A percentile compares a stretch with the other conserved stretches of the same genome.
Evolutionary conservation across 2,113 vertebrate genomes (phyloP).

Genomic region (Rhea americana): DNA sequence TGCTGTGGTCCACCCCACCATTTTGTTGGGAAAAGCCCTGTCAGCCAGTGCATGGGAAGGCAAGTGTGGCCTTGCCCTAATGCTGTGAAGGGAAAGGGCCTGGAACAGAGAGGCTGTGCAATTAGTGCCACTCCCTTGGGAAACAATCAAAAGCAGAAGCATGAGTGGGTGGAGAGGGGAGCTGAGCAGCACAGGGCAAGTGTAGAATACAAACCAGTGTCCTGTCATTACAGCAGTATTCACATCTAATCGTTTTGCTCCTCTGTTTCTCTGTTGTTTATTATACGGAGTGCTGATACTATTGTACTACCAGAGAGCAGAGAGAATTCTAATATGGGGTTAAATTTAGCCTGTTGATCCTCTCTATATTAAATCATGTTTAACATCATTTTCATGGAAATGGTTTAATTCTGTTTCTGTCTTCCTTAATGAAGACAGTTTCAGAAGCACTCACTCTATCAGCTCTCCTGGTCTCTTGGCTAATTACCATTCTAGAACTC

Average conservation of each 20-base stretch:
- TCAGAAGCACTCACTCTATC: neutral
- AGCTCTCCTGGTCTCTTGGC: constrained; percentile 11
- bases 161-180: neutral
- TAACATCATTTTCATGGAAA: neutral
- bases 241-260: neutral
- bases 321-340: neutral
- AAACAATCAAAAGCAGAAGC: neutral
- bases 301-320: neutral
- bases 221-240: neutral
- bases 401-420: neutral
- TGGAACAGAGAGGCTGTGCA: neutral
- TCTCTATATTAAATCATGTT: neutral
- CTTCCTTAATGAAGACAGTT: neutral
- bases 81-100: neutral
- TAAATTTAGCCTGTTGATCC: neutral
- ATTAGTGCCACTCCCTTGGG: neutral
- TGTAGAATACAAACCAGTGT: neutral
- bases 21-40: neutral
- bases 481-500: constrained; percentile 58
- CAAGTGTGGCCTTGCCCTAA: neutral
- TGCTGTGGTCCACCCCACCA: neutral
- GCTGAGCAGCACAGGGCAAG: neutral
- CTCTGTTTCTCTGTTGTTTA: neutral
- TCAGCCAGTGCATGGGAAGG: neutral
- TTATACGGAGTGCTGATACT: neutral